Base-by-base conservation (phyloP, 2,113 vertebrate species). In the Pelvicachromis taeniatus region DNA sequence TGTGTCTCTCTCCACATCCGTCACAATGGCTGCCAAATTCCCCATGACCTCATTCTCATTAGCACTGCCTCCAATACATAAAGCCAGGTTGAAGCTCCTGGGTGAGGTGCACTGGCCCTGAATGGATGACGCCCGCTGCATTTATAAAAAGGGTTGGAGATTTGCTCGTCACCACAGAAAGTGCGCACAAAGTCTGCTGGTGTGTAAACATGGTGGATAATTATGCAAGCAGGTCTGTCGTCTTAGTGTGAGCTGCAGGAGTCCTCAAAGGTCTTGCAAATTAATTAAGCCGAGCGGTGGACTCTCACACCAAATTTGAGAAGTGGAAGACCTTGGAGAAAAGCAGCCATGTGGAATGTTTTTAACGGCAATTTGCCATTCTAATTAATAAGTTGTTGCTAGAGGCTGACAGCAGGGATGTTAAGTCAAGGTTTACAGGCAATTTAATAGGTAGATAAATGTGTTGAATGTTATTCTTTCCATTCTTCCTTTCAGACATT, bases 1-100 rank as follows among this genome's bases (percentile, higher is more conserved):
- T 87, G 81, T 81, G 87, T 87, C 87, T 88, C 86, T 87, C 77
- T 70, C 78, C 82, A 88, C 89, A 91, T 93, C 90, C 70, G 23
- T 90, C 87, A 85, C 89, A 92, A 85, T 89, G 78, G 83, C 85
- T 88, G 87, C 90, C 89, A 92, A 82, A 88, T 83, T 91, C 89
- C 63, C 91, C 81, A 89, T 93, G 89, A 92, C 92, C 89, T 93
- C 89, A 88, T 91, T 93, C 91, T 93, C 90, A 90, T 93, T 93
- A 92, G 86, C 85, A 29, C 68, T 29, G 84, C 91, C 80, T 85
- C 78, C 53, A 21, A 61, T 40, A 75, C 68, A 92, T 86, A 88
- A 70, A 88, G 77, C 21, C 54, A 65, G 81, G 65, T 91, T 70
- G 89, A 42, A 83, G 84, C 77, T 85, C 80, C 70, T 40, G 19